Conservation (phyloP, 2,797 vertebrate genomes). For the Gymnoscopelus braueri region DNA sequence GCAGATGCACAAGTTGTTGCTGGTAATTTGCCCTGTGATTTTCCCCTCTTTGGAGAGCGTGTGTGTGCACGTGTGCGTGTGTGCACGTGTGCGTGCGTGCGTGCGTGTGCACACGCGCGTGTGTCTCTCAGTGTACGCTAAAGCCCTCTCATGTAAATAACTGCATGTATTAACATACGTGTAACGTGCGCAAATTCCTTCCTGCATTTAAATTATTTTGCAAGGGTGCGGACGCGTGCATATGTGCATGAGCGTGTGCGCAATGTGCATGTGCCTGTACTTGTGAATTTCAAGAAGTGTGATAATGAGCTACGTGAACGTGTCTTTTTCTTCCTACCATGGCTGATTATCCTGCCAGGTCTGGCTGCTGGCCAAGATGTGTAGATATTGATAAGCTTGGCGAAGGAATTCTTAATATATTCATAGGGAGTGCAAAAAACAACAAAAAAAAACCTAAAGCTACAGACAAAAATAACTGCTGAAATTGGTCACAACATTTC, state of each 20-base stretch:
- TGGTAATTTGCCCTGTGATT: slow-evolving; percentile 45
- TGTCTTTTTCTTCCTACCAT: slow-evolving; percentile 47
- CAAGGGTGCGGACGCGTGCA: not conserved
- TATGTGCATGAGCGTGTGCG: not conserved
- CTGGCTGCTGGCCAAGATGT: slow-evolving; percentile 56
- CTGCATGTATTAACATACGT: not conserved
- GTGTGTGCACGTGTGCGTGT: not conserved
- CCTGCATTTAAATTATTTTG: not conserved
- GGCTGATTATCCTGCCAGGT: slow-evolving; percentile 69
- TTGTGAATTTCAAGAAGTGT: slow-evolving; percentile 27
- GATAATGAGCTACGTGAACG: slow-evolving; percentile 50
- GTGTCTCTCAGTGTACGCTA: slow-evolving; percentile 2
- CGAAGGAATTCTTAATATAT: slow-evolving; percentile 56
- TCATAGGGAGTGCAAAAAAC: slow-evolving; percentile 41
- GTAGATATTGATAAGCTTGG: slow-evolving; percentile 53
- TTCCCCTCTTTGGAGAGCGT: slow-evolving; percentile 22
- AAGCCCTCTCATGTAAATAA: not conserved
- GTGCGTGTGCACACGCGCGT: not conserved
- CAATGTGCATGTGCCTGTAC: not conserved
- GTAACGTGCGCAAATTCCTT: not conserved
- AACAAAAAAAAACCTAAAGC: slow-evolving; percentile 56
- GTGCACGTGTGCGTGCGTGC: not conserved
- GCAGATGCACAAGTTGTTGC: slow-evolving; percentile 58
- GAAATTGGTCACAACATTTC: slow-evolving; percentile 51
- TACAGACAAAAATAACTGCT: slow-evolving; percentile 51